Evolutionary conservation across 2,888 invertebrate species (phyloP).

Genomic region (Entomobrya multifasciata): DNA sequence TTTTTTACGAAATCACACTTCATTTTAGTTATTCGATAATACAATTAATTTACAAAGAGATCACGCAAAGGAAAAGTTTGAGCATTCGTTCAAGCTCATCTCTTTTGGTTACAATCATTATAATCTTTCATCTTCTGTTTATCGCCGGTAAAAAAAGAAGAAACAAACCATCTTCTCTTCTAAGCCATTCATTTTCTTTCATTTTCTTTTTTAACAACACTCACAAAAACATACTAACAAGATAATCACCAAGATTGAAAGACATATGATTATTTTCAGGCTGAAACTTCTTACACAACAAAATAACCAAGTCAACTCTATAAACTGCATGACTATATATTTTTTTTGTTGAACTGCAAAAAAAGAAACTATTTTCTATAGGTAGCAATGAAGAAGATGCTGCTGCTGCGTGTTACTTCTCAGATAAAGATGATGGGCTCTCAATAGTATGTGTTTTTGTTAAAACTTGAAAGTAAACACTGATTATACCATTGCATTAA

Average conservation of each 20-base stretch:
- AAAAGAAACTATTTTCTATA: too few species aligned
- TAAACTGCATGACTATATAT: neutral
- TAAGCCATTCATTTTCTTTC: neutral
- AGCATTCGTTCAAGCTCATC: too few species aligned
- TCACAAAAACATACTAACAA: constrained; percentile 46
- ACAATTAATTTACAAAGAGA: neutral
- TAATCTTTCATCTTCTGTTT: constrained; percentile 13
- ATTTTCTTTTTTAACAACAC: neutral
- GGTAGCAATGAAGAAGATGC: too few species aligned
- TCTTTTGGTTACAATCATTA: neutral
- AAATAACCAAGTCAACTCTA: neutral
- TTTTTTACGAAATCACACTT: too few species aligned
- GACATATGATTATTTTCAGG: constrained; percentile 55
- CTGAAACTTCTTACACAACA: neutral
- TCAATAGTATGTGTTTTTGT: too few species aligned
- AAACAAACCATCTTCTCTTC: neutral
- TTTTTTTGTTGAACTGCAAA: too few species aligned
- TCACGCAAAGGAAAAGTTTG: constrained; percentile 34
- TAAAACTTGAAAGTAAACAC: too few species aligned
- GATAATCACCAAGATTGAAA: constrained; percentile 60
- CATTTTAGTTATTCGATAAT: neutral
- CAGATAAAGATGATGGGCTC: too few species aligned
- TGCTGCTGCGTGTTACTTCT: too few species aligned
- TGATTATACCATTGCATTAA: too few species aligned
- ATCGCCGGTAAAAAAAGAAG: neutral